These are phyloP conservation scores for Chiloscyllium plagiosum DNA, from an alignment of 2,113 vertebrate species.

Conservation along the genomic window DNA sequence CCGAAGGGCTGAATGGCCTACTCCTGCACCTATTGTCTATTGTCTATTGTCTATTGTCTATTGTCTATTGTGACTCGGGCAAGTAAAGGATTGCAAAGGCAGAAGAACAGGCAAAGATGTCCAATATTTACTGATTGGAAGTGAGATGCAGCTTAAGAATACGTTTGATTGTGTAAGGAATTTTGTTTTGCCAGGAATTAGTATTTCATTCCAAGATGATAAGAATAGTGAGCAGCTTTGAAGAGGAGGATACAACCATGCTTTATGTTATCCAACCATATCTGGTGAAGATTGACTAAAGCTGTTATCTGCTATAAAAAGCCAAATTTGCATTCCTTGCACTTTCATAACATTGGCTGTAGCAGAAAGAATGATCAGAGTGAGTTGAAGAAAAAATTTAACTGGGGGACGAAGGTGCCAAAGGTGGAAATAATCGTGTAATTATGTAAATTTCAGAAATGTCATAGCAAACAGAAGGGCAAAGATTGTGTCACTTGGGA, in stretches of 20 bases:
- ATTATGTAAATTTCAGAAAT: background rate
- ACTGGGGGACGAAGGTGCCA: background rate
- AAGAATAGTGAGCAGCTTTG: background rate
- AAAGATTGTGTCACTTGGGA: background rate
- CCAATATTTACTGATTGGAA: background rate
- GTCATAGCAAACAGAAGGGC: background rate
- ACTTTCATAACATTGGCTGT: background rate
- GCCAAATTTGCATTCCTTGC: background rate
- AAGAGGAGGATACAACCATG: background rate
- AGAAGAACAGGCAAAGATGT: background rate
- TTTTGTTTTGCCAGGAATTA: background rate
- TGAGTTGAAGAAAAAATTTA: background rate
- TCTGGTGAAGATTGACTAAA: background rate
- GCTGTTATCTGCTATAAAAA: background rate
- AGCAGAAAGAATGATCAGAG: background rate
- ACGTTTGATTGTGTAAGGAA: background rate
- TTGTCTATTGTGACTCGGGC: background rate
- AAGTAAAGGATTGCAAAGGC: background rate
- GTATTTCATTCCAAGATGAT: background rate
- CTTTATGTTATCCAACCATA: background rate
- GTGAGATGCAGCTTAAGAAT: background rate
- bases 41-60: too few species aligned
- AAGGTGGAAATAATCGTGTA: background rate
- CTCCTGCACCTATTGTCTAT: too few species aligned
- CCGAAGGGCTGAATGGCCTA: too few species aligned